Base-by-base conservation (phyloP, 2,113 vertebrate species). In the Xenopus borealis region DNA sequence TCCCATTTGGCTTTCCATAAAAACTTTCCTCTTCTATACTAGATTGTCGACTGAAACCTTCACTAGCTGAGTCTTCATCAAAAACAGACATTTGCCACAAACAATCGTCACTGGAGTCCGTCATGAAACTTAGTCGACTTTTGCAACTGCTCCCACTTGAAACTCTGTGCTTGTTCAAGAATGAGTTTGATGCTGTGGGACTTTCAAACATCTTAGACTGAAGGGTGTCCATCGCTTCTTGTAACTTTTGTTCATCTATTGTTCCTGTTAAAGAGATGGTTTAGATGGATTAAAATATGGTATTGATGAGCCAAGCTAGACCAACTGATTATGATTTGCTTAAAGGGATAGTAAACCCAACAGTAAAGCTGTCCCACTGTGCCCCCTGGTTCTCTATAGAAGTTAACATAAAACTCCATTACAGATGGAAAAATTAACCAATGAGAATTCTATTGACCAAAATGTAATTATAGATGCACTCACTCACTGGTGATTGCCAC, bases 111-210 rank as follows among this genome's bases (percentile, higher is more conserved):
- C 95, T 93, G 83, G 91, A 94, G 55, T 94, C 69, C 0, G 94
- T 95, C 88, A 93, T 81, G 3, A 83, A 82, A 67, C 97, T 98
- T 55, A 89, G 70, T 2, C 78, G 71, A 79, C 92, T 93, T 78
- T 78, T 89, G 78, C 85, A 95, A 84, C 97, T 99, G 85, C 96
- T 94, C 83, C 88, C 92, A 0, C 96, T 98, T 78, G 94, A 95
- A 12, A 93, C 85, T 1, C 93, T 92, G 0, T 84, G 81, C 14
- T 88, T 77, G 45, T 0, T 69, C 0, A 27, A 8, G 0, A 45
- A 12, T 5, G 66, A n/a, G 0, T 78, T 17, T 0, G 58, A 10
- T 0, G 52, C 45, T 1, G 81, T 11, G 0, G 71, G 8, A 2
- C 68, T 79, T 0, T 81, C 86, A 0, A 57, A 75, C 13, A 81